These are phyloP conservation scores for Onychostoma macrolepis DNA, from an alignment of 2,113 vertebrate species.

Conservation along the genomic window DNA sequence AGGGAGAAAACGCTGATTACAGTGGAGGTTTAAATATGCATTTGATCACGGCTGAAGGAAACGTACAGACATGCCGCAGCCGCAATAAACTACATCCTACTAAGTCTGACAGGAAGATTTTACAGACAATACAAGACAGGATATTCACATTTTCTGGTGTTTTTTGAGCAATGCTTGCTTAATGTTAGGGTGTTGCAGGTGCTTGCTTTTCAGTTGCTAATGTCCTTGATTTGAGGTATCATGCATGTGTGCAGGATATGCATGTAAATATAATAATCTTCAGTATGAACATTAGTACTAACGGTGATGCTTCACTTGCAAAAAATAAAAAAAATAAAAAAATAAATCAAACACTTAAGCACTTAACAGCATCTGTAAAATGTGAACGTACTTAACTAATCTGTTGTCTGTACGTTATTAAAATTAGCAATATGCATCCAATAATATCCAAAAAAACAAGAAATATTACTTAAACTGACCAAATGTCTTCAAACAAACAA, in stretches of 20 bases:
- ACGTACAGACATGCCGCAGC: background rate
- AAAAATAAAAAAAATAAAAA: background rate
- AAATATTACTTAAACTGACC: background rate
- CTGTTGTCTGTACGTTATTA: background rate
- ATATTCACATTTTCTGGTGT: background rate
- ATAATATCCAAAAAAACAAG: background rate
- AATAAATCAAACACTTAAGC: background rate
- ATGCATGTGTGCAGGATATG: background rate
- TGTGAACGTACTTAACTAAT: background rate
- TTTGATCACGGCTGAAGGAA: constrained; percentile 5
- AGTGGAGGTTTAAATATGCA: background rate
- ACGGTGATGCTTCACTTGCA: background rate
- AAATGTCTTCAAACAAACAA: background rate
- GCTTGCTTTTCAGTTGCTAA: background rate
- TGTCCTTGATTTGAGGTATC: background rate
- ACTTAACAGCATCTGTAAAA: background rate
- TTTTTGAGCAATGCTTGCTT: background rate
- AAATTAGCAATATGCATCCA: background rate
- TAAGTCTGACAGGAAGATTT: background rate
- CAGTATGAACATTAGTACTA: background rate
- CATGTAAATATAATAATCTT: background rate
- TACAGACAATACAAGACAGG: background rate
- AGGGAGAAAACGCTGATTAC: background rate
- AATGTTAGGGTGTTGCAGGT: background rate
- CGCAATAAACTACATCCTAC: background rate